phyloP scores from a whole-genome alignment of 2,113 vertebrate genomes.

The Aldabrachelys gigantea region DNA sequence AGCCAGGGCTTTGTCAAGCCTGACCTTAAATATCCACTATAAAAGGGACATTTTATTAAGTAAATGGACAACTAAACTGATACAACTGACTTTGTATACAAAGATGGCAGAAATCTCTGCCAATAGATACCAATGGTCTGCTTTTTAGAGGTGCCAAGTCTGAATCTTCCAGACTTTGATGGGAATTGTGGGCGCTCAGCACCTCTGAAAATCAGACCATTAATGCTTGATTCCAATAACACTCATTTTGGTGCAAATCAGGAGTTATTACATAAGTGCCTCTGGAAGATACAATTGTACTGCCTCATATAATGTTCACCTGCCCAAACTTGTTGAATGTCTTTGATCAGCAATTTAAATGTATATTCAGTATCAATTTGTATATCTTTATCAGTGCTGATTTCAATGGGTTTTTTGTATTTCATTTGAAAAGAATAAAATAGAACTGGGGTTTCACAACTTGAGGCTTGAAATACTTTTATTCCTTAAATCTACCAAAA shows the following conservation, averaged over 20 bases:
- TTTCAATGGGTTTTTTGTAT: not conserved
- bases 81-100: too few relatives aligned
- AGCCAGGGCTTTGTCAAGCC: too few relatives aligned
- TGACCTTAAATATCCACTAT: fast-evolving
- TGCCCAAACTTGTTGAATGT: not conserved
- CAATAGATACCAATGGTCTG: fast-evolving
- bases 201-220: not conserved
- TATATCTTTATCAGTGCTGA: not conserved
- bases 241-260: not conserved
- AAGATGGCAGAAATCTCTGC: not conserved
- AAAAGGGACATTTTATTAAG: not conserved
- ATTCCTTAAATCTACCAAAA: fast-evolving
- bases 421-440: not conserved
- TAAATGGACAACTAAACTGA: not conserved
- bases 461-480: not conserved
- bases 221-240: not conserved
- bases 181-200: not conserved
- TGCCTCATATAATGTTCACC: not conserved
- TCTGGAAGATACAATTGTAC: not conserved
- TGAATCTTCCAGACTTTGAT: not conserved
- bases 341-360: not conserved
- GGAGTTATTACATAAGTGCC: not conserved
- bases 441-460: not conserved
- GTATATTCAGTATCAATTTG: not conserved
- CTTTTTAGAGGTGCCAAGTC: not conserved